Base-by-base conservation (phyloP, 2,888 invertebrate genomes). In the Volucella inflata region DNA sequence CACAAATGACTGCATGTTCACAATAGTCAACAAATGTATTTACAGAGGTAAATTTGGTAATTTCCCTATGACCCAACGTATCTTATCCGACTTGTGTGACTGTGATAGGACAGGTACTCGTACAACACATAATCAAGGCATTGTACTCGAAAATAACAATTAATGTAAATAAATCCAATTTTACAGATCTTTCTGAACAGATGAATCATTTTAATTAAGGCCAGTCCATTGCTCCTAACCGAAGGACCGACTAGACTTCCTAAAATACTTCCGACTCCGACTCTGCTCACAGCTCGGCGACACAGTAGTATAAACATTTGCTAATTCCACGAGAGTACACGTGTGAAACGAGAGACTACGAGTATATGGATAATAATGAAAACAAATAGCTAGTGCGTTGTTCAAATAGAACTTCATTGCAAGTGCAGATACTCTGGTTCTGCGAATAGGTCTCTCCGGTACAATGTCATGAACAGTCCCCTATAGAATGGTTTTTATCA, bases 341-440 rank as follows among this genome's bases (percentile, higher is more conserved):
- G 50, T 72, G 64, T 79, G 64, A 78, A 76, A 46, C 50, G 30
- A 30, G 46, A 48, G 14, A 72, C 16, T 17, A 12, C 57, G 44
- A n/a, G n/a, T n/a, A n/a, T n/a, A n/a, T n/a, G n/a, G n/a, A n/a
- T n/a, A n/a, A n/a, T 59, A 30, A 30, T 30, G 30, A 30, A 30
- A 30, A 65, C 48, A 59, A 42, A 42, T 51, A 53, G 36, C 50
- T 44, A 8, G 50, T 51, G 44, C 50, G 46, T 21, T 40, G 55
- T 57, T 74, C 72, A 67, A 67, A 72, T 12, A 79, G 17, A 79
- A 74, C n/a, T 55, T 53, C 57, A 30, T n/a, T 64, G 51, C 53
- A 40, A 68, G 51, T 68, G 77, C 68, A 80, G 74, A 62, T 68
- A 80, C 68, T 80, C 55, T 75, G 74, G 60, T 68, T 67, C 62